Percentiles rank a stretch among this genome's conserved stretches.
phyloP scores from a whole-genome alignment of 2,113 vertebrate species.

The Nematolebias whitei region DNA sequence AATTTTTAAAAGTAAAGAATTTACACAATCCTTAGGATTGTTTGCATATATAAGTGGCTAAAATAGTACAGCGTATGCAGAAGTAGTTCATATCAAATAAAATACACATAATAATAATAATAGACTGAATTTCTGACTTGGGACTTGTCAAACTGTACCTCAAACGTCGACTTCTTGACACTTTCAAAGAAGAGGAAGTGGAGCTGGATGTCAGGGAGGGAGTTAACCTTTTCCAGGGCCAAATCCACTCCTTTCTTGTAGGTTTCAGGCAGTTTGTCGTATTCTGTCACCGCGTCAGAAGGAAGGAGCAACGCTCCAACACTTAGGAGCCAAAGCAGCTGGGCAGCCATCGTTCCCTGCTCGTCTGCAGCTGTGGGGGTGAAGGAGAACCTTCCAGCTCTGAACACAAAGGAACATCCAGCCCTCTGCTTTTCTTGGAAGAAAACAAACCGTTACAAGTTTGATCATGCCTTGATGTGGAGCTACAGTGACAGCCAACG shows the following conservation, averaged over 20 bases:
- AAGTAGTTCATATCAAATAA: too few species aligned
- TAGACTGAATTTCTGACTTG: too few species aligned
- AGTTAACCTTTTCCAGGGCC: constrained; percentile 64
- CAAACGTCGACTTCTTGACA: constrained; percentile 41
- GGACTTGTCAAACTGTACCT: constrained; percentile 66
- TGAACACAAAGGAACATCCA: constrained; percentile 21
- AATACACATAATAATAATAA: too few species aligned
- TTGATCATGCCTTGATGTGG: neutral
- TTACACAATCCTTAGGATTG: too few species aligned
- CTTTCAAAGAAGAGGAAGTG: constrained; percentile 74
- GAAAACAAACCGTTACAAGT: neutral
- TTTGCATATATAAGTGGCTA: neutral
- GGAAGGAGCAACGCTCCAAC: constrained; percentile 20
- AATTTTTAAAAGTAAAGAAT: too few species aligned
- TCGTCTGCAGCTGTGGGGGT: constrained; percentile 1
- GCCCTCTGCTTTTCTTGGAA: constrained; percentile 12
- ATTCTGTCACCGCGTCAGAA: constrained; percentile 38
- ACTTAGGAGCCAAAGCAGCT: constrained; percentile 46
- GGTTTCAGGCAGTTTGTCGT: constrained; percentile 48
- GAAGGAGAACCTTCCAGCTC: neutral
- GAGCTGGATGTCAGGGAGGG: constrained; percentile 51
- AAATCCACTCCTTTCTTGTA: constrained; percentile 74
- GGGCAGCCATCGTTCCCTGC: constrained; percentile 59
- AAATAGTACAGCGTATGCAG: neutral
- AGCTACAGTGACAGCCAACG: neutral